Base-by-base conservation (phyloP, 2,113 vertebrate genomes). In the Etheostoma spectabile region DNA sequence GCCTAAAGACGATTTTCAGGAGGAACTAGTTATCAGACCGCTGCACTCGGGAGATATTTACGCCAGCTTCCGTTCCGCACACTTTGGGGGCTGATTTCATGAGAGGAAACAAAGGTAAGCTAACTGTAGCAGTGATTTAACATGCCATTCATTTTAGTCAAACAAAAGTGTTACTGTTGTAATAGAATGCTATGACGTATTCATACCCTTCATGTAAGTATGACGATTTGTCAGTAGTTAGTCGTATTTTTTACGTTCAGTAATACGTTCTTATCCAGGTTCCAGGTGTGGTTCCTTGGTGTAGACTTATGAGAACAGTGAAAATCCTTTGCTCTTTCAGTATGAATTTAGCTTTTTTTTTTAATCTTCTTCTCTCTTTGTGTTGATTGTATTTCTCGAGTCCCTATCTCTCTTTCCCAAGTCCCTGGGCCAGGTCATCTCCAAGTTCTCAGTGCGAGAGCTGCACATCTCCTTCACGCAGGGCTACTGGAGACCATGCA, bases 401-500 rank as follows among this genome's bases (percentile, higher is more conserved):
- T 98, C 97, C 92, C 94, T 99, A 99, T 94, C 95, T 87, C 95
- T 99, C 3, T 99, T 99, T 88, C 98, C 98, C 5, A 99, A 99
- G 92, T 98, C 97, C 0, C 89, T 99, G 91, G 98, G 98, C 4
- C 97, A 96, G 86, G 93, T 99, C 87, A 96, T 99, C 91, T 96
- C 97, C 1, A 98, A 98, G 82, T 97, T 97, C 89, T 97, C 97
- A 0, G 95, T 99, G 55, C 94, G 94, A 38, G 98, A 99, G 93
- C 95, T 98, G 19, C 97, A 98, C 89, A 96, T 98, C 27, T 95
- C 96, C 82, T 97, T 98, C 87, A 97, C 96, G 0, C 97, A 97
- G 91, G 97, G 96, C 35, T 97, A 96, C 93, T 97, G 97, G 97
- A 95, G 85, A 98, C 97, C 10, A 96, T 93, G 57, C 94, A 95